Evolutionary conservation across 1,140 invertebrate genomes (phyloP).

Genomic region (Nilaparvata lugens): DNA sequence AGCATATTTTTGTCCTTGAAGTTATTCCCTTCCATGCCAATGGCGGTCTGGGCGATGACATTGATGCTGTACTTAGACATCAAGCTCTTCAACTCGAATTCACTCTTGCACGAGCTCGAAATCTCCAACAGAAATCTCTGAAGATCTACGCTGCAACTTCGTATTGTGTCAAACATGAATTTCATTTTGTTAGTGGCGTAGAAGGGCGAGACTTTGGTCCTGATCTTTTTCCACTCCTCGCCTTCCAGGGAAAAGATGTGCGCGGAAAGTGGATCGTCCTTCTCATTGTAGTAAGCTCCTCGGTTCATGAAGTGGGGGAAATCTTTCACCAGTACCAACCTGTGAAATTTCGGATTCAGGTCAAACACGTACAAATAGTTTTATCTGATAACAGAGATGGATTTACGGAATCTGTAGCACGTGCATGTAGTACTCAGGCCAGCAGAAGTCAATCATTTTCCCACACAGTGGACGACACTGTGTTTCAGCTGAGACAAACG

Average conservation of each 20-base stretch:
- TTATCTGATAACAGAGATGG: too few relatives aligned
- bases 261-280: conserved; percentile 40
- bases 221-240: conserved; percentile 45
- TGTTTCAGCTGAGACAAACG: too few relatives aligned
- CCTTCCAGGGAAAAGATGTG: conserved; percentile 42
- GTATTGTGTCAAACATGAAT: conserved; percentile 42
- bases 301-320: conserved; percentile 43
- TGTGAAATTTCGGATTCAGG: conserved; percentile 35
- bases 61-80: conserved; percentile 29
- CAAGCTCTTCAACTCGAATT: background rate
- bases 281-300: conserved; percentile 36
- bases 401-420: too few relatives aligned
- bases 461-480: too few relatives aligned
- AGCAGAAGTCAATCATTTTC: too few relatives aligned
- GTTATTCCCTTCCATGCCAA: conserved; percentile 34
- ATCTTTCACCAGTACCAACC: conserved; percentile 42
- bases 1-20: conserved; percentile 32
- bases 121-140: background rate
- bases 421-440: too few relatives aligned
- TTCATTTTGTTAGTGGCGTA: conserved; percentile 53
- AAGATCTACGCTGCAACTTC: conserved; percentile 29
- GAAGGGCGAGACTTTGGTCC: conserved; percentile 46
- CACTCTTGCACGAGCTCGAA: background rate
- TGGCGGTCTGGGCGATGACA: conserved; percentile 39
- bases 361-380: too few relatives aligned